Percentiles rank a stretch among this genome's conserved stretches.
Conservation (phyloP, 2,797 vertebrate genomes). For the Ataeniobius toweri region DNA sequence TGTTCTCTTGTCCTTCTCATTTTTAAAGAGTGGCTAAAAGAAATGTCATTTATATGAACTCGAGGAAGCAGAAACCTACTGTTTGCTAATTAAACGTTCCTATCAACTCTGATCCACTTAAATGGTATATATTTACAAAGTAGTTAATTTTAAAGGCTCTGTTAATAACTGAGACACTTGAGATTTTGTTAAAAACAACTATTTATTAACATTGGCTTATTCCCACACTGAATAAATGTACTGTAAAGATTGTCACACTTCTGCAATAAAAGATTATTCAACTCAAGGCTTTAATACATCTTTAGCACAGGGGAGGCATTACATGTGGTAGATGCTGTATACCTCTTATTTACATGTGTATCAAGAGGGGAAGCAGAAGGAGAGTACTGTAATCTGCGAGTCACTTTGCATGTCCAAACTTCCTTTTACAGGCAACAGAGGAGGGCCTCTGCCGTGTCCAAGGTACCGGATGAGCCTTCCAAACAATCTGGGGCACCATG, state of each 20-base stretch:
- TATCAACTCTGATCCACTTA: background rate
- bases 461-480: conserved; percentile 36
- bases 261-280: background rate
- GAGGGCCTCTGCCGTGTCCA: conserved; percentile 25
- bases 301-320: background rate
- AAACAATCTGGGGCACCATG: conserved; percentile 38
- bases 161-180: background rate
- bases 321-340: background rate
- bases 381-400: conserved; percentile 49
- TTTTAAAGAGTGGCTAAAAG: background rate
- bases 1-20: background rate
- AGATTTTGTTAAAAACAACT: background rate
- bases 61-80: too few species aligned
- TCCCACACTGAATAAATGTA: background rate
- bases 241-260: background rate
- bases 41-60: background rate
- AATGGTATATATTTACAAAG: background rate
- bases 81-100: background rate
- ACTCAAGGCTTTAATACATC: background rate
- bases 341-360: conserved; percentile 66
- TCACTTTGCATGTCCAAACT: conserved; percentile 74
- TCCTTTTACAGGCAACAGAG: conserved; percentile 63
- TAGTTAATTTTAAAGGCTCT: background rate
- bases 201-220: background rate
- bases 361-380: conserved; percentile 62